These are phyloP conservation scores for Branchipolynoe longqiensis DNA, from an alignment of 2,888 invertebrate genomes.

Conservation along the genomic window DNA sequence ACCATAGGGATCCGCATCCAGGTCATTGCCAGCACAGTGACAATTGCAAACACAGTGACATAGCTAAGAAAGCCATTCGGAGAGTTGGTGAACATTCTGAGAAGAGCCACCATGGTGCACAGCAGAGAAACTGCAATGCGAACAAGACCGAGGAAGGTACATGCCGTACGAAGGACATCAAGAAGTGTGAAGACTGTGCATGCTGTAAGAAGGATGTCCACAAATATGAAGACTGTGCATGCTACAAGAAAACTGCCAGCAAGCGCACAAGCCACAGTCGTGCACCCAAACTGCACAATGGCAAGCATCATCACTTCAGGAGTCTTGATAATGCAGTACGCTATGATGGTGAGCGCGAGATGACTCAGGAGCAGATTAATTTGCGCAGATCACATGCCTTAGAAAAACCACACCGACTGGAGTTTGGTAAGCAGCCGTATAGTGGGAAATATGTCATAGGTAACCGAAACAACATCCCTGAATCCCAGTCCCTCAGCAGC, in stretches of 20 bases:
- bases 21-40: neutral
- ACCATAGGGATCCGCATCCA: neutral
- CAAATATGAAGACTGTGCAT: neutral
- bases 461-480: neutral
- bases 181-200: too few relatives aligned
- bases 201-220: too few relatives aligned
- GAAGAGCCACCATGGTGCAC: neutral
- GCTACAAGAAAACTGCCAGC: neutral
- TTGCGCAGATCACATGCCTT: too few relatives aligned
- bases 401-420: neutral
- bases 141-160: neutral
- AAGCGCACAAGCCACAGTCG: neutral
- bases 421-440: neutral
- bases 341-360: neutral
- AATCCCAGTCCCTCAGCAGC: neutral
- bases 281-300: neutral
- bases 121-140: neutral
- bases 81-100: neutral
- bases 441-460: neutral
- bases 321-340: neutral
- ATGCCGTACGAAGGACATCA: too few relatives aligned
- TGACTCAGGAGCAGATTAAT: neutral
- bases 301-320: neutral
- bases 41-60: too few relatives aligned
- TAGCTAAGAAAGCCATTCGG: neutral